Evolutionary conservation across 2,888 invertebrate genomes (phyloP), one percentile per base, ranked within the genome.

Genomic region (Mythimna vitellina): DNA sequence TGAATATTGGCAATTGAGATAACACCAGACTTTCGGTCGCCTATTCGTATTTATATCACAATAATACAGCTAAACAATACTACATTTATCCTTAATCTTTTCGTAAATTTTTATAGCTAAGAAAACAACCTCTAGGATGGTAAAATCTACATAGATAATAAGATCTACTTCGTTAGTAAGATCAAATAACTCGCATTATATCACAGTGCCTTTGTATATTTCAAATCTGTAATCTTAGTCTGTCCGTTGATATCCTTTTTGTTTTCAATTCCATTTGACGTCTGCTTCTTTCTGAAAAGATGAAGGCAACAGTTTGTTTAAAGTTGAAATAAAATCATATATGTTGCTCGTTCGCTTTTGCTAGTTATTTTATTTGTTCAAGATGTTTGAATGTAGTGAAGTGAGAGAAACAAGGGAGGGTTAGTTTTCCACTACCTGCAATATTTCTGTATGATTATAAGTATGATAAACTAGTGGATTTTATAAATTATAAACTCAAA

Each of bases 301-400:
- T 64, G 78, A 78, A 82, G 65, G 42, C 65, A 63, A 82, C 64
- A 54, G 65, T 78, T 82, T 66, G 79, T 79, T 82, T 60, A 78
- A 67, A 67, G 42, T 38, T 61, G n/a, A 71, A 66, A 82, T 81
- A 78, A 78, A 71, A 82, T 78, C 63, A 58, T 81, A 58, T 82
- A 58, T 49, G 64, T 81, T 77, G 53, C 49, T 65, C 76, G 64
- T 70, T 77, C 65, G 38, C 35, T 9, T 49, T 63, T 81, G 81
- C n/a, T 61, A 10, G 62, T 58, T 77, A 62, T 76, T 62, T 76
- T 69, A 57, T 80, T 80, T 80, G 74, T 73, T 80, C 63, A 42
- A 73, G 17, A 73, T 38, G 58, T 63, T 80, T 63, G 74, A 58
- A 53, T 61, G 49, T 46, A 75, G 32, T 35, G 29, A 46, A 64